Percentiles rank a stretch among this genome's conserved stretches.
phyloP scores from a whole-genome alignment of 2,797 vertebrate genomes.

The Furcifer pardalis region DNA sequence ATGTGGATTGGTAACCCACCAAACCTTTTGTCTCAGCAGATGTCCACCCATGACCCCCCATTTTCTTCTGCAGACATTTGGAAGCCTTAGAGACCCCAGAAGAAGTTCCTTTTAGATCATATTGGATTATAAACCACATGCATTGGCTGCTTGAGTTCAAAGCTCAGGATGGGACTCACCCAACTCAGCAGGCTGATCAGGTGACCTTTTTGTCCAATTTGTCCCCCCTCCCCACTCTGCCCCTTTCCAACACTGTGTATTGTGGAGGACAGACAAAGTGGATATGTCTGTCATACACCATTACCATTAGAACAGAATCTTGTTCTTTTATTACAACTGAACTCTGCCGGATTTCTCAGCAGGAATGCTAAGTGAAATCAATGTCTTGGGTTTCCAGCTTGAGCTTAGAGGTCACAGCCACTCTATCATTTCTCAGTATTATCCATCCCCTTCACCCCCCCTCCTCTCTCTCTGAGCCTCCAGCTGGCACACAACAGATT shows the following conservation, averaged over 20 bases:
- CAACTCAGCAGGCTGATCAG: slow-evolving; percentile 74
- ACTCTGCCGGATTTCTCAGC: slow-evolving; percentile 81
- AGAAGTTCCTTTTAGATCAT: slow-evolving; percentile 67
- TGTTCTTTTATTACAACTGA: slow-evolving; percentile 85
- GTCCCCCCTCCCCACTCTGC: neutral
- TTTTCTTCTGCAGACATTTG: slow-evolving; percentile 48
- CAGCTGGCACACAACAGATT: slow-evolving; percentile 85
- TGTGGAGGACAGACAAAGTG: slow-evolving; percentile 80
- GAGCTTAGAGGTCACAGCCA: slow-evolving; percentile 82
- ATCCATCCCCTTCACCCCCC: slow-evolving; percentile 66
- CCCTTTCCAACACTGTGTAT: slow-evolving; percentile 53
- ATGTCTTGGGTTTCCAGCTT: slow-evolving; percentile 84
- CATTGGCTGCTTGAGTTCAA: slow-evolving; percentile 71
- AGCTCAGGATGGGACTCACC: slow-evolving; percentile 66
- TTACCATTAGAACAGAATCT: slow-evolving; percentile 84
- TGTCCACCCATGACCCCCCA: slow-evolving; percentile 40
- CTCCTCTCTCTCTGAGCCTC: slow-evolving; percentile 72
- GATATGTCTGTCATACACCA: slow-evolving; percentile 81
- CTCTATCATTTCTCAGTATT: slow-evolving; percentile 84
- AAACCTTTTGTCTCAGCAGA: slow-evolving; percentile 34
- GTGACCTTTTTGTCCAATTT: slow-evolving; percentile 73
- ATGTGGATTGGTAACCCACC: neutral
- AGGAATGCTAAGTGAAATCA: slow-evolving; percentile 83
- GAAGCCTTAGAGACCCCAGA: slow-evolving; percentile 59
- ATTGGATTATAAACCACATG: slow-evolving; percentile 75